Base-by-base conservation (phyloP, 2,888 invertebrate genomes). In the Eledone cirrhosa region DNA sequence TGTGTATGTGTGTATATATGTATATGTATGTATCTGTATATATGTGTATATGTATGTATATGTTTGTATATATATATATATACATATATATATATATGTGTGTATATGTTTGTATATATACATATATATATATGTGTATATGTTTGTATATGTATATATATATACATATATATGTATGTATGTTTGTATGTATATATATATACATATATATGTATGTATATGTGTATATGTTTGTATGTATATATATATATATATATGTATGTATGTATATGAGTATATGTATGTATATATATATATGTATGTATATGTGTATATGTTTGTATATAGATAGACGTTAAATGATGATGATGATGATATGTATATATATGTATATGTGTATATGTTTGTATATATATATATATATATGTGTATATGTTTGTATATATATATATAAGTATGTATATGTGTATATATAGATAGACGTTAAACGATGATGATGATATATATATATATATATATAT, bases 61-160 rank as follows among this genome's bases (percentile, higher is more conserved):
- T n/a, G n/a, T n/a, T n/a, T n/a, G n/a, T n/a, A n/a, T n/a, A n/a
- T n/a, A n/a, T n/a, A n/a, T n/a, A n/a, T n/a, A n/a, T n/a, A n/a
- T n/a, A n/a, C n/a, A 99, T 99, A 78, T 98, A 99, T 78, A 99
- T 99, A 93, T 99, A 98, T 92, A 94, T 98, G 85, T 99, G 98
- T 2, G 41, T 41, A 11, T 41, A 11, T 41, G 41, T 22, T 11
- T 7, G 74, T 63, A 85, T 86, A 16, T 93, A 97, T 96, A 76
- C 99, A 99, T 92, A 99, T 99, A 92, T 99, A 99, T 92, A 99
- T 99, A 92, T 94, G 99, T 82, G 99, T 99, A 78, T 98, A 99
- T 78, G 99, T 99, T 93, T 99, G 98, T 92, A 94, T 98, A 85
- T 99, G 98, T 2, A 11, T 41, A 11, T 41, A 11, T 41, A 11